These are phyloP conservation scores for Agonopterix heracliana DNA, from an alignment of 2,888 invertebrate species.

Conservation along the genomic window DNA sequence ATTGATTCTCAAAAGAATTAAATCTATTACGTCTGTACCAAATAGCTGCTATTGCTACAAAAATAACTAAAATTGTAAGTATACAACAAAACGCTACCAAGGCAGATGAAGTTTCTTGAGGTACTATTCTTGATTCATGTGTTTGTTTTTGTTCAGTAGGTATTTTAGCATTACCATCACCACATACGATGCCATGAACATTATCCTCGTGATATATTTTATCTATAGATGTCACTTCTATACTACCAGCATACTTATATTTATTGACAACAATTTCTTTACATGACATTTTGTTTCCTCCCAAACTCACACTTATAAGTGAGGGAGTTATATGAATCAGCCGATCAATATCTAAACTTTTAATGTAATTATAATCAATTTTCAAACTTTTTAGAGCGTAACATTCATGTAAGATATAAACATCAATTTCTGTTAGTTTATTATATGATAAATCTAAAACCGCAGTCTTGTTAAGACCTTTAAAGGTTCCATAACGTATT, in stretches of 20 bases:
- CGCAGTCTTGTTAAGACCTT: conserved; percentile 50
- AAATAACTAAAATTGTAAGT: conserved; percentile 25
- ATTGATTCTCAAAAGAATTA: conserved; percentile 22
- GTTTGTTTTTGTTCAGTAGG: conserved; percentile 1
- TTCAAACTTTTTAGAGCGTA: conserved; percentile 42
- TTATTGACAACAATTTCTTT: conserved; percentile 45
- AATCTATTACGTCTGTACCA: conserved; percentile 1
- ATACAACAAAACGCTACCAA: conserved; percentile 24
- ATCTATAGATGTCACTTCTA: conserved; percentile 51
- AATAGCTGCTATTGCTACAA: neutral
- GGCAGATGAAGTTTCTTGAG: conserved; percentile 12
- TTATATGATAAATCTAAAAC: conserved; percentile 55
- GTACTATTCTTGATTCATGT: neutral
- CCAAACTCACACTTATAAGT: conserved; percentile 47
- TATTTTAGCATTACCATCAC: conserved; percentile 23
- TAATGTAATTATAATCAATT: conserved; percentile 55
- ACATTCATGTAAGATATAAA: conserved; percentile 59
- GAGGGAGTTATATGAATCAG: conserved; percentile 40
- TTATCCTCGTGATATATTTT: conserved; percentile 64
- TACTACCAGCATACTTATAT: conserved; percentile 21
- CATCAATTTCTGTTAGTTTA: conserved; percentile 41
- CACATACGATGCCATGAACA: conserved; percentile 61
- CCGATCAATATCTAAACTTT: conserved; percentile 47
- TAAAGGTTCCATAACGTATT: conserved; percentile 53
- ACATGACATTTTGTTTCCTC: conserved; percentile 59